These are phyloP conservation scores for Phania funesta DNA, from an alignment of 2,888 invertebrate species.

Conservation along the genomic window DNA sequence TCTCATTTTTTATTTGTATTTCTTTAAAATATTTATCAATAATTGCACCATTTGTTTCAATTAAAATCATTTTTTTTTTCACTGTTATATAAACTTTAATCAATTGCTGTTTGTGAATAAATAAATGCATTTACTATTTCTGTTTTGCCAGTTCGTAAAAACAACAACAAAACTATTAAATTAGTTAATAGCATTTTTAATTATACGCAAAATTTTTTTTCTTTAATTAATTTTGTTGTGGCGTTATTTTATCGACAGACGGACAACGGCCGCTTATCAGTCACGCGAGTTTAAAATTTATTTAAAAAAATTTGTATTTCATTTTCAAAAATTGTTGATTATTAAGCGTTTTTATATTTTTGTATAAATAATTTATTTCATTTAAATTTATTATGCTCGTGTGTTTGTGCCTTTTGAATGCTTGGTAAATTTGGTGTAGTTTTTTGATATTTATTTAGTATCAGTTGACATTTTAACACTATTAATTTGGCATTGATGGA, in stretches of 20 bases:
- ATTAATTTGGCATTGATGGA: slow-evolving; percentile 3
- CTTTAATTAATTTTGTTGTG: neutral
- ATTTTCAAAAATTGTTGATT: neutral
- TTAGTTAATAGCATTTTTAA: slow-evolving; percentile 31
- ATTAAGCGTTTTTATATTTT: slow-evolving; percentile 7
- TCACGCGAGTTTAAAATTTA: slow-evolving; percentile 58
- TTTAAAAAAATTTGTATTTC: slow-evolving; percentile 2
- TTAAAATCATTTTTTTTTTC: too few relatives aligned
- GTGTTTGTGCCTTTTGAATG: too few relatives aligned
- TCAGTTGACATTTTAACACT: slow-evolving; percentile 47
- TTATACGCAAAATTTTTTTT: slow-evolving; percentile 1
- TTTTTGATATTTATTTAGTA: slow-evolving; percentile 29
- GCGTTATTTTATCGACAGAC: neutral
- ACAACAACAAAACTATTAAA: slow-evolving; percentile 23
- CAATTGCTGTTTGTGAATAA: too few relatives aligned
- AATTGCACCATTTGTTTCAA: too few relatives aligned
- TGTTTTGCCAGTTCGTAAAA: neutral
- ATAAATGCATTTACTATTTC: too few relatives aligned
- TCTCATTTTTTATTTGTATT: too few relatives aligned
- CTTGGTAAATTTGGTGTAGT: too few relatives aligned
- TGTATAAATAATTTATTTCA: neutral
- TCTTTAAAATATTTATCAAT: too few relatives aligned
- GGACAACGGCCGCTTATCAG: slow-evolving; percentile 46
- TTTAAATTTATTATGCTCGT: slow-evolving; percentile 21
- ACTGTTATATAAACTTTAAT: too few relatives aligned